Evolutionary conservation across 2,888 invertebrate species (phyloP).

Genomic region (Epinotia ramella): DNA sequence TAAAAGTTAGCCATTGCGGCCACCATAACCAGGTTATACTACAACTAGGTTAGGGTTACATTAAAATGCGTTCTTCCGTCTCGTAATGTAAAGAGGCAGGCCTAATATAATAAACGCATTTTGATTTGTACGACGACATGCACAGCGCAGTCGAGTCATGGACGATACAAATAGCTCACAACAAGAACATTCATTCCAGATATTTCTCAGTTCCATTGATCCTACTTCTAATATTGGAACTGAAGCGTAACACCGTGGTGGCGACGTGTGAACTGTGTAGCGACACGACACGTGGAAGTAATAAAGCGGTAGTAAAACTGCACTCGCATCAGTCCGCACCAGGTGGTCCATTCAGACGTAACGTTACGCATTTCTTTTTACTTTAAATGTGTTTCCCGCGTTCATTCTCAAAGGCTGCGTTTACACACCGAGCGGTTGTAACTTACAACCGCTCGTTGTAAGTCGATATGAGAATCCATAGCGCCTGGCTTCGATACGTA

Average conservation of each 20-base stretch:
- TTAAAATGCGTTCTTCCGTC: not conserved
- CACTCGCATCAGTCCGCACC: not conserved
- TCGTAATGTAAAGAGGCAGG: not conserved
- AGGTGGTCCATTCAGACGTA: not conserved
- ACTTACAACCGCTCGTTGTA: no score
- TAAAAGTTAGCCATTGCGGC: no score
- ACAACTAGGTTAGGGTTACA: no score
- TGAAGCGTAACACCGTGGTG: not conserved
- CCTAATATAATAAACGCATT: constrained; percentile 11
- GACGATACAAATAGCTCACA: constrained; percentile 7
- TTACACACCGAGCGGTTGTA: no score
- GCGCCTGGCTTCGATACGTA: not conserved
- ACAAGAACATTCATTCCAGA: not conserved
- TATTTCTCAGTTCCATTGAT: not conserved
- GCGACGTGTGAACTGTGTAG: not conserved
- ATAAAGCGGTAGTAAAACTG: constrained; percentile 14
- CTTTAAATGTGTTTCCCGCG: not conserved
- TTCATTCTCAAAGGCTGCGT: not conserved
- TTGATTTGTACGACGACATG: not conserved
- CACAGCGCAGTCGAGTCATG: not conserved
- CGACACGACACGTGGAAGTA: not conserved
- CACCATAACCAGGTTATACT: no score
- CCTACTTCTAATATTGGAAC: constrained; percentile 8
- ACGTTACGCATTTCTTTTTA: not conserved
- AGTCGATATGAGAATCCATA: no score